phyloP scores from a whole-genome alignment of 2,113 vertebrate species.

The Heloderma charlesbogerti region DNA sequence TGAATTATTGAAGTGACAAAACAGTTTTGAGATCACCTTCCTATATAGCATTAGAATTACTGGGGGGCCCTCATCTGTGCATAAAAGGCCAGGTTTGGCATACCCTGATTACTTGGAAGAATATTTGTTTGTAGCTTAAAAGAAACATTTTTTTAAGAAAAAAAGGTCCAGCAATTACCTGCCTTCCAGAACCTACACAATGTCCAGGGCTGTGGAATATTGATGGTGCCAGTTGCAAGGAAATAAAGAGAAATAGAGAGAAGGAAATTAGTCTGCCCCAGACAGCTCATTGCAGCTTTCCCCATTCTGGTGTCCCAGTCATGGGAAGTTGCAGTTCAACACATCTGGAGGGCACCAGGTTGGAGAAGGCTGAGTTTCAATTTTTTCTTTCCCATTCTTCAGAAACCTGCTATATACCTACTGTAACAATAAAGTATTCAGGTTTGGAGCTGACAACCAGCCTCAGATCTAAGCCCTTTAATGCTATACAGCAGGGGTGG shows the following conservation, averaged over 20 bases:
- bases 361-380: too few relatives aligned
- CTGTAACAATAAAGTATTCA: not conserved
- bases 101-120: not conserved
- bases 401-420: not conserved
- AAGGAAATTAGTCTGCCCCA: not conserved
- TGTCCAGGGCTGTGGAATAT: not conserved
- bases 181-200: not conserved
- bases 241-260: not conserved
- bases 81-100: not conserved
- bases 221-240: not conserved
- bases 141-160: not conserved
- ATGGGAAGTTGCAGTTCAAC: too few relatives aligned
- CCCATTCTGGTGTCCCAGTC: not conserved
- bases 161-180: too few relatives aligned
- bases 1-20: not conserved
- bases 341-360: too few relatives aligned
- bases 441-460: not conserved
- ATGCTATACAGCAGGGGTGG: not conserved
- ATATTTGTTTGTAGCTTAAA: not conserved
- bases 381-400: not conserved
- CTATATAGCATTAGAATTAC: not conserved
- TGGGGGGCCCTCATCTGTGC: not conserved
- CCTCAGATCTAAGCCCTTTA: not conserved
- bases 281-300: too few relatives aligned
- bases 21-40: not conserved